Percentiles rank a stretch among this genome's conserved stretches.
These are phyloP conservation scores for Phataginus tetradactyla DNA, from an alignment of 2,797 vertebrate genomes.

Conservation along the genomic window DNA sequence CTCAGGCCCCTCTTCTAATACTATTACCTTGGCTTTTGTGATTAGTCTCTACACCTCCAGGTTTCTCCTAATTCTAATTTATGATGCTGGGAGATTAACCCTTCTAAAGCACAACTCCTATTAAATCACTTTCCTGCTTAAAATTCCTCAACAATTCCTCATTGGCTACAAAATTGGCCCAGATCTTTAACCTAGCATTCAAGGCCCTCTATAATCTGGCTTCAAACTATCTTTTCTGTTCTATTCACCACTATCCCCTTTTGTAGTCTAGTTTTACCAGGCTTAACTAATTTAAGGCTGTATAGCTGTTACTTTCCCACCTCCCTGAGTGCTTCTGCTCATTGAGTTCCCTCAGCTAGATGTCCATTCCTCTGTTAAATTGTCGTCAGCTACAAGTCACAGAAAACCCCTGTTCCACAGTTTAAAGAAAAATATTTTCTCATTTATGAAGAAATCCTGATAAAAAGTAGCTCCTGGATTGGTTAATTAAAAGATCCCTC, in stretches of 20 bases:
- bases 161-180: not conserved
- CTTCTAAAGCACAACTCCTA: not conserved
- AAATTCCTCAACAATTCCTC: not conserved
- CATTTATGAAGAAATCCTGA: slow-evolving; percentile 8
- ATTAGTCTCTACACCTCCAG: not conserved
- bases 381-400: not conserved
- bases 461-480: not conserved
- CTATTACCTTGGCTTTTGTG: not conserved
- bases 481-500: not conserved
- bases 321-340: not conserved
- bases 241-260: not conserved
- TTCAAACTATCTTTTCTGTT: slow-evolving; percentile 1
- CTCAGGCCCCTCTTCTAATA: not conserved
- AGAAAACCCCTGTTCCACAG: not conserved
- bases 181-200: not conserved
- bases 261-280: not conserved
- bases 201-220: not conserved
- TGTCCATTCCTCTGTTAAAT: slow-evolving; percentile 18
- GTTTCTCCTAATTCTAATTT: not conserved
- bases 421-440: slow-evolving; percentile 51
- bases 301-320: not conserved
- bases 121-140: not conserved
- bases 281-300: not conserved
- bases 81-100: not conserved
- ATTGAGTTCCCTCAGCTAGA: not conserved